phyloP scores from a whole-genome alignment of 2,797 vertebrate genomes.

The Periparus ater region DNA sequence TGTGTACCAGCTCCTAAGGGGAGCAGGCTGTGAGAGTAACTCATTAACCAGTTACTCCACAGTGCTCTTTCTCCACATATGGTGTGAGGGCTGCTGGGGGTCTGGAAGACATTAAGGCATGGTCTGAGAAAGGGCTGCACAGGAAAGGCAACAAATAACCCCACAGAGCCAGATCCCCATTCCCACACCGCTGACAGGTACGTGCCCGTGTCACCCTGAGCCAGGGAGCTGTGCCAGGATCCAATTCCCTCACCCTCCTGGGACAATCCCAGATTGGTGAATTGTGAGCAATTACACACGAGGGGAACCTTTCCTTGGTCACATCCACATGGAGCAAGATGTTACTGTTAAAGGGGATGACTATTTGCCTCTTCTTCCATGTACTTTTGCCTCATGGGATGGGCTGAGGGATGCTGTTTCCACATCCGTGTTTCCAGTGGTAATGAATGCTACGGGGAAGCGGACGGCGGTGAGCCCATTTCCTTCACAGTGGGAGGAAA shows the following conservation, averaged over 20 bases:
- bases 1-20: conserved; percentile 16
- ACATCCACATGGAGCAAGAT: neutral
- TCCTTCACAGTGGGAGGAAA: conserved; percentile 41
- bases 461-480: neutral
- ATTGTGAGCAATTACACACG: rapidly evolving
- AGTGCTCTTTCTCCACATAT: neutral
- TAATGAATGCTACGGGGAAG: neutral
- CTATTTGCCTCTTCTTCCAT: neutral
- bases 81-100: conserved; percentile 27
- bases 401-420: conserved; percentile 8
- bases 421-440: neutral
- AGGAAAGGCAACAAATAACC: neutral
- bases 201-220: neutral
- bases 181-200: neutral
- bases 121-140: neutral
- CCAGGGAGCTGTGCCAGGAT: neutral
- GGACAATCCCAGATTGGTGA: neutral
- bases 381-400: neutral
- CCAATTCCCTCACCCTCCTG: neutral
- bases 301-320: neutral
- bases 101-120: conserved; percentile 61
- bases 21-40: conserved; percentile 15
- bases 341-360: neutral
- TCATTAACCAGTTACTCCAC: conserved; percentile 22
- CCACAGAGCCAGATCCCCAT: neutral